Evolutionary conservation across 2,888 invertebrate species (phyloP).

Genomic region (Autographa gamma): DNA sequence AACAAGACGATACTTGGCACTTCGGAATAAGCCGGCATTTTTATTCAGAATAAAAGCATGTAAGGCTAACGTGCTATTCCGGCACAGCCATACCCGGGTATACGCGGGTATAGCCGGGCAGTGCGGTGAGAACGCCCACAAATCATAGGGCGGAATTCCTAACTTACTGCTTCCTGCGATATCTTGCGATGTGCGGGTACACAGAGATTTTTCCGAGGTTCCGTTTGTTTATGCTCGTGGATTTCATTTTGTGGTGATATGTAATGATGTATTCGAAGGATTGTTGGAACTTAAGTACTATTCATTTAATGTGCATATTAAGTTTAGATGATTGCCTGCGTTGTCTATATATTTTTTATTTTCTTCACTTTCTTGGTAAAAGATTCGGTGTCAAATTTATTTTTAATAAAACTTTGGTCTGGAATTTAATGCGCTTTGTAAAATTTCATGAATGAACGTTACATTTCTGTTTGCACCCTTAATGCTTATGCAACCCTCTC

Average conservation of each 20-base stretch:
- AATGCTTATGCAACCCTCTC: no score
- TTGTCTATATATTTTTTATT: no score
- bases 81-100: slow-evolving; percentile 24
- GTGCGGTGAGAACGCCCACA: slow-evolving; percentile 76
- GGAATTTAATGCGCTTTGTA: no score
- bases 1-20: slow-evolving; percentile 33
- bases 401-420: no score
- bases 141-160: slow-evolving; percentile 90
- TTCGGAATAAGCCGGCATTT: slow-evolving; percentile 24
- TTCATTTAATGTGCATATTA: no score
- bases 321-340: no score
- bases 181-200: slow-evolving; percentile 56
- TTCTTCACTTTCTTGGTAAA: no score
- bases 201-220: slow-evolving; percentile 29
- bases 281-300: no score
- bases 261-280: background rate
- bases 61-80: slow-evolving; percentile 37
- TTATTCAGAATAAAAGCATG: slow-evolving; percentile 47
- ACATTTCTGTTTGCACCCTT: no score
- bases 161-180: slow-evolving; percentile 81
- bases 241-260: background rate
- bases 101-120: slow-evolving; percentile 35
- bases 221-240: slow-evolving; percentile 39
- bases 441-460: background rate
- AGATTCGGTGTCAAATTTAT: no score